These are phyloP conservation scores for Brachirus orientalis DNA, from an alignment of 2,113 vertebrate genomes.

Conservation along the genomic window DNA sequence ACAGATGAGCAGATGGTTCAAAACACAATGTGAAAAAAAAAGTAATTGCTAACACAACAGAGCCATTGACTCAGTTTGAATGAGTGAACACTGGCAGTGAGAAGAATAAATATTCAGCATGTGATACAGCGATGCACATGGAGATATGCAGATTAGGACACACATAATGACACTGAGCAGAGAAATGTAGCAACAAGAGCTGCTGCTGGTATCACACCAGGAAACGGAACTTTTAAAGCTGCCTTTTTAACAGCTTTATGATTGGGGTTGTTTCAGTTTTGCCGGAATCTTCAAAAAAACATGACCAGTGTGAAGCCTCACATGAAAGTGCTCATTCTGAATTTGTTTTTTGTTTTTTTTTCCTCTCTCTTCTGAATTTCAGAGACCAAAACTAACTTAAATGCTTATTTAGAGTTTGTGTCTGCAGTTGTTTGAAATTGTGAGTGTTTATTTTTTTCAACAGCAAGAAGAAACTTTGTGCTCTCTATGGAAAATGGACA, in stretches of 20 bases:
- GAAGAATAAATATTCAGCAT: background rate
- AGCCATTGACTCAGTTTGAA: conserved; percentile 7
- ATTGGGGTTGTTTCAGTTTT: background rate
- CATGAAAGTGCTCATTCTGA: background rate
- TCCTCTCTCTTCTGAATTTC: background rate
- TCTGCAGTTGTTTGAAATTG: background rate
- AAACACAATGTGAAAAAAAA: background rate
- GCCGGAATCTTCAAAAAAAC: too few species aligned
- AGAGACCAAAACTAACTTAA: conserved; percentile 1
- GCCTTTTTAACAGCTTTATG: background rate
- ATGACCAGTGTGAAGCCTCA: background rate
- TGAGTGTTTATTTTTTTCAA: conserved; percentile 19
- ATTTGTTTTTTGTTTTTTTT: background rate
- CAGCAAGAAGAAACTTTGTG: conserved; percentile 95
- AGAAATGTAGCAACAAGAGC: too few species aligned
- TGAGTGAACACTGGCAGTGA: background rate
- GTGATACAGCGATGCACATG: background rate
- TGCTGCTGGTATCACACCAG: too few species aligned
- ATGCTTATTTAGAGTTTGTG: background rate
- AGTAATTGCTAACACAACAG: background rate
- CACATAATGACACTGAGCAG: too few species aligned
- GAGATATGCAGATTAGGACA: background rate
- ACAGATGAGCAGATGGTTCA: conserved; percentile 6
- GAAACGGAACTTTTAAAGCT: background rate
- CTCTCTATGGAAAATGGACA: conserved; percentile 97